A percentile compares a stretch with the other conserved stretches of the same genome.
phyloP scores from a whole-genome alignment of 2,888 invertebrate genomes.

The Automeris io region DNA sequence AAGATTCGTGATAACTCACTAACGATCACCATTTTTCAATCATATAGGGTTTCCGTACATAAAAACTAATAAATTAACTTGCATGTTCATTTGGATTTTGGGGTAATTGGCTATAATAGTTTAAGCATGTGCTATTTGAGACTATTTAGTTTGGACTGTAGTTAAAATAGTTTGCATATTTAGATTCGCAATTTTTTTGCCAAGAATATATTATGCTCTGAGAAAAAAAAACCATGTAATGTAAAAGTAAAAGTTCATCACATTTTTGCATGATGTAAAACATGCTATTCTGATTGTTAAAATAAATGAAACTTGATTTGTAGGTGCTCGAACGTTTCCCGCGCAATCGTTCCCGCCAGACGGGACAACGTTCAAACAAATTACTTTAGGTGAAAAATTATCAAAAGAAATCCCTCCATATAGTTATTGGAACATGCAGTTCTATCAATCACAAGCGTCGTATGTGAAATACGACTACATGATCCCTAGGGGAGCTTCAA shows the following conservation, averaged over 20 bases:
- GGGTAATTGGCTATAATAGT: slow-evolving; percentile 7
- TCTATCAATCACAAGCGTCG: slow-evolving; percentile 95
- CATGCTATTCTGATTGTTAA: slow-evolving; percentile 9
- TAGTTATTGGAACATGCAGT: slow-evolving; percentile 98
- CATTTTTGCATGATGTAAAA: slow-evolving; percentile 48
- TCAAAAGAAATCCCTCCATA: slow-evolving; percentile 94
- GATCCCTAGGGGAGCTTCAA: slow-evolving; percentile 92
- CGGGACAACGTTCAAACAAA: slow-evolving; percentile 94
- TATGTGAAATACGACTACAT: slow-evolving; percentile 97
- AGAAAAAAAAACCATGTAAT: not conserved
- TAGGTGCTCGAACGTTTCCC: slow-evolving; percentile 92
- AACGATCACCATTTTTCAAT: slow-evolving; percentile 52
- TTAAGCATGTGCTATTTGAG: slow-evolving; percentile 9
- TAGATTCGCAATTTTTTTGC: slow-evolving; percentile 10
- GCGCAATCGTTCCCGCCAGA: slow-evolving; percentile 95
- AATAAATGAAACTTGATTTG: slow-evolving; percentile 26
- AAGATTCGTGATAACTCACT: slow-evolving; percentile 59
- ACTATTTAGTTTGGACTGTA: slow-evolving; percentile 5
- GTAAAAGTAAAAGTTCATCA: slow-evolving; percentile 31
- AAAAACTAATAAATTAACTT: slow-evolving; percentile 51
- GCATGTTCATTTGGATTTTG: slow-evolving; percentile 32
- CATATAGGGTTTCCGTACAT: slow-evolving; percentile 32
- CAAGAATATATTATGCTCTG: not conserved
- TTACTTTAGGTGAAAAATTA: slow-evolving; percentile 90
- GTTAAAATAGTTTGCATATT: slow-evolving; percentile 17